These are phyloP conservation scores for Hirtodrosophila cameraria DNA, from an alignment of 2,888 invertebrate genomes.

Conservation along the genomic window DNA sequence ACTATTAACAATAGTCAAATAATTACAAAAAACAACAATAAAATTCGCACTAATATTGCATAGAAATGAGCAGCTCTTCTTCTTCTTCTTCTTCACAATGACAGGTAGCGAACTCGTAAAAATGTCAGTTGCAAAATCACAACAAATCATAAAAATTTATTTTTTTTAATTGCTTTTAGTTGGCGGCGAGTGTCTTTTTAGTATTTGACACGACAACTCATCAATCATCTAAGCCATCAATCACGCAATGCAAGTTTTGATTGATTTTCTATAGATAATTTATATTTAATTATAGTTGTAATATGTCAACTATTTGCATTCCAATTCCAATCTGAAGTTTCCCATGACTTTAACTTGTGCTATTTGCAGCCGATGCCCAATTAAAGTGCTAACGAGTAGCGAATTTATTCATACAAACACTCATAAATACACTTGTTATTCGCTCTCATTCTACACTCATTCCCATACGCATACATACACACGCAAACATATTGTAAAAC, in stretches of 20 bases:
- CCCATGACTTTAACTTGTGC: background rate
- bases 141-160: constrained; percentile 72
- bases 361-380: background rate
- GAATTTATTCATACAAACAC: constrained; percentile 11
- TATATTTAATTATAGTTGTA: no score
- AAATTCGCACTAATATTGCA: constrained; percentile 60
- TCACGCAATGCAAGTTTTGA: constrained; percentile 2
- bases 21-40: constrained; percentile 66
- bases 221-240: constrained; percentile 40
- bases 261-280: constrained; percentile 2
- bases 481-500: constrained; percentile 72
- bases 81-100: constrained; percentile 24
- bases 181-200: constrained; percentile 30
- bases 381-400: background rate
- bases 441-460: constrained; percentile 6
- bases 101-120: constrained; percentile 60
- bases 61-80: constrained; percentile 45
- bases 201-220: constrained; percentile 21
- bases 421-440: constrained; percentile 47
- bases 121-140: constrained; percentile 68
- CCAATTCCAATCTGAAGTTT: no score
- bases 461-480: background rate
- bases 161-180: constrained; percentile 56
- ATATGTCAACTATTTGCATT: no score
- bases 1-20: constrained; percentile 67